These are phyloP conservation scores for Martes martes DNA, from an alignment of 2,113 vertebrate genomes.

Conservation along the genomic window DNA sequence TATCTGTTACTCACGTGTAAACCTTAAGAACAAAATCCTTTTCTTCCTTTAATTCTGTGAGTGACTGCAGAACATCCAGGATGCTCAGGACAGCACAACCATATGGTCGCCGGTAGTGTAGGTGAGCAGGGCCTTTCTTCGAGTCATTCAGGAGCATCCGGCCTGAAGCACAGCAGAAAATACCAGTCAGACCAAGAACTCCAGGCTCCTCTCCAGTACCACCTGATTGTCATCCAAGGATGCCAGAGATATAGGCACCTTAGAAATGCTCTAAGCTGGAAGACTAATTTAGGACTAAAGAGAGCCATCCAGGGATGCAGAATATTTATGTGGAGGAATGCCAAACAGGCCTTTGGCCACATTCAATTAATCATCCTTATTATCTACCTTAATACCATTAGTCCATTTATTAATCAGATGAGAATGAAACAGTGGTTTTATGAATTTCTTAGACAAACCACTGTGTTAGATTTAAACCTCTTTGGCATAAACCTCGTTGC, in stretches of 20 bases:
- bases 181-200: background rate
- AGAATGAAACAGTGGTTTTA: constrained; percentile 22
- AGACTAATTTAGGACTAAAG: background rate
- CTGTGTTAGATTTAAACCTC: constrained; percentile 9
- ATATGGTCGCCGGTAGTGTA: constrained; percentile 94
- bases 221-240: background rate
- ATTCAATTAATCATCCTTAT: background rate
- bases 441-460: constrained; percentile 45
- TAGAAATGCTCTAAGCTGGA: background rate
- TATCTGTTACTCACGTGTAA: constrained; percentile 91
- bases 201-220: background rate
- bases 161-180: constrained; percentile 79
- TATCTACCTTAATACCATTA: background rate
- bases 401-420: background rate
- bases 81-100: constrained; percentile 94
- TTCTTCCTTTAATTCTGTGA: constrained; percentile 95
- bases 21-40: constrained; percentile 99
- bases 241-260: background rate
- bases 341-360: background rate
- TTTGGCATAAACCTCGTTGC: background rate
- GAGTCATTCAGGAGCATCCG: constrained; percentile 97
- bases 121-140: constrained; percentile 93
- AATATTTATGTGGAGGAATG: background rate
- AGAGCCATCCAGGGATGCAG: background rate
- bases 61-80: constrained; percentile 93